A percentile compares a stretch with the other conserved stretches of the same genome.
phyloP scores from a whole-genome alignment of 2,113 vertebrate genomes.

The western clawed frog (Xenopus tropicalis) region DNA sequence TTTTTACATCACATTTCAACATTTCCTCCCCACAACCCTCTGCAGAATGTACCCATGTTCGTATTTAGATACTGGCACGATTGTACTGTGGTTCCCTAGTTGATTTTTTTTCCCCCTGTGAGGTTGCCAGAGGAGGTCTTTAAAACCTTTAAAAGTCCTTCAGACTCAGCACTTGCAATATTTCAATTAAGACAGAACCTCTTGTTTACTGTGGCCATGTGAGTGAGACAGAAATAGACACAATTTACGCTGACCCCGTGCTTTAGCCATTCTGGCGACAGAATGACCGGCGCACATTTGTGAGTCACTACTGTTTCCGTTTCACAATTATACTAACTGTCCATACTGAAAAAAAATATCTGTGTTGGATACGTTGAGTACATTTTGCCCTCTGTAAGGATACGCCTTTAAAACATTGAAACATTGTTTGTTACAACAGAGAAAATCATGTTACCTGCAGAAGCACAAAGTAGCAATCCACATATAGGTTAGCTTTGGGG shows the following conservation, averaged over 20 bases:
- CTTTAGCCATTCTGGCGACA: constrained; percentile 15
- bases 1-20: constrained; percentile 15
- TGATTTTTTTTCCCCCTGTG: constrained; percentile 52
- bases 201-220: constrained; percentile 78
- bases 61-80: constrained; percentile 42
- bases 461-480: not conserved
- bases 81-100: constrained; percentile 48
- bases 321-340: too few relatives aligned
- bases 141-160: constrained; percentile 34
- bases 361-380: too few relatives aligned
- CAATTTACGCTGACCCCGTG: not conserved
- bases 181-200: constrained; percentile 53
- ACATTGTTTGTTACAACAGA: too few relatives aligned
- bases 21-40: not conserved
- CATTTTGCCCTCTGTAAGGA: too few relatives aligned
- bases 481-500: not conserved
- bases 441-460: not conserved
- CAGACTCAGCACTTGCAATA: constrained; percentile 45
- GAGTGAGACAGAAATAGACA: constrained; percentile 41
- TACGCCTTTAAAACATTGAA: too few relatives aligned
- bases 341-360: too few relatives aligned
- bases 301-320: constrained; percentile 4
- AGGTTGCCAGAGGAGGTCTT: constrained; percentile 48
- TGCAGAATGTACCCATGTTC: constrained; percentile 18
- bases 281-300: not conserved